Conservation (phyloP, 2,888 invertebrate genomes). For the Dasypolia templi region DNA sequence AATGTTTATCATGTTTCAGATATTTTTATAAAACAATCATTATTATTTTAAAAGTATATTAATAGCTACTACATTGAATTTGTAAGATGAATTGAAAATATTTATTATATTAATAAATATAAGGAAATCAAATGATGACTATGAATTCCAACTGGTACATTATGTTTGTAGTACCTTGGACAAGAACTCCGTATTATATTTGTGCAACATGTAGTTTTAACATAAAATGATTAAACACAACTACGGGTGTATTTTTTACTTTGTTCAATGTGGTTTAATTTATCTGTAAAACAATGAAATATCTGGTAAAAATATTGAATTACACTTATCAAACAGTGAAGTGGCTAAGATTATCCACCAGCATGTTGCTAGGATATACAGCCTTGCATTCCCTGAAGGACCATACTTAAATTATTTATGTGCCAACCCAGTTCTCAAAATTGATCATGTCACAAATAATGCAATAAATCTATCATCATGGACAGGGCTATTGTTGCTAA, state of each 20-base stretch:
- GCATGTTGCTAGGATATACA: background rate
- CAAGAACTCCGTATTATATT: background rate
- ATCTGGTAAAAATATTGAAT: background rate
- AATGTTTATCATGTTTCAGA: too few species aligned
- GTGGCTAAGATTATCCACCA: background rate
- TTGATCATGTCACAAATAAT: background rate
- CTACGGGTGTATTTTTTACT: background rate
- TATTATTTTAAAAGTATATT: too few species aligned
- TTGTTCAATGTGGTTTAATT: too few species aligned
- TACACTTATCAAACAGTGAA: background rate
- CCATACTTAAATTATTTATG: background rate
- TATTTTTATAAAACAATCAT: too few species aligned
- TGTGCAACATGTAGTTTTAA: background rate
- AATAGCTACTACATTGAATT: background rate
- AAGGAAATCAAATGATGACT: background rate
- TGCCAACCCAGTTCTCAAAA: background rate
- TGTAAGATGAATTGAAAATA: background rate
- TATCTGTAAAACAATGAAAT: too few species aligned
- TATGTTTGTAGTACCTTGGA: background rate
- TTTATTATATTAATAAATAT: background rate
- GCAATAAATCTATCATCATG: background rate
- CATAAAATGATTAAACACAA: background rate
- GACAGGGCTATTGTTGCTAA: background rate
- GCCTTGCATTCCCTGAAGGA: background rate
- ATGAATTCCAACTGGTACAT: background rate